Evolutionary conservation across 2,113 vertebrate genomes (phyloP).

Genomic region (Eubucco bourcierii): DNA sequence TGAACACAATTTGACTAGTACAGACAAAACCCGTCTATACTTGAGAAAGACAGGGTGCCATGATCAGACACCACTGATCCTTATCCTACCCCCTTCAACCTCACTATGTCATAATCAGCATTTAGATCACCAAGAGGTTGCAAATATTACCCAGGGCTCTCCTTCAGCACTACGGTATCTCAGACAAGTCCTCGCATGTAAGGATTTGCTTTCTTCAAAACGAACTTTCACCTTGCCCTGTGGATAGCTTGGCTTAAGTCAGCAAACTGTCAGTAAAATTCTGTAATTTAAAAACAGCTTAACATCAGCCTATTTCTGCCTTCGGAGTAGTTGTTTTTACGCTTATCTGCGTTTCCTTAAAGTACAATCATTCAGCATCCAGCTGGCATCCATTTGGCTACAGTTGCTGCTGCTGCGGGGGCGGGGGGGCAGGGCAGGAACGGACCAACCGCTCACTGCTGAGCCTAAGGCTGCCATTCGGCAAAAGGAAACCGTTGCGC

Average conservation of each 20-base stretch:
- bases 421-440: not conserved
- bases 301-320: not conserved
- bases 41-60: not conserved
- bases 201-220: not conserved
- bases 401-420: not conserved
- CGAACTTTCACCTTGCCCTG: not conserved
- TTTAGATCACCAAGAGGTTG: not conserved
- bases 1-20: not conserved
- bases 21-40: not conserved
- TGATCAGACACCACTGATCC: not conserved
- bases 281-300: not conserved
- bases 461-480: accelerated
- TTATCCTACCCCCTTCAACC: not conserved
- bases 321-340: not conserved
- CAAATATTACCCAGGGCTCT: not conserved
- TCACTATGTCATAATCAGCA: not conserved
- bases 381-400: not conserved
- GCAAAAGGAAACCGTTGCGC: not conserved
- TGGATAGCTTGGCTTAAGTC: not conserved
- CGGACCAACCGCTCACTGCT: not conserved
- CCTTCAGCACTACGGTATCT: not conserved
- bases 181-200: not conserved
- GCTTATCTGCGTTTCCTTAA: not conserved
- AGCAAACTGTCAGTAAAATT: not conserved
- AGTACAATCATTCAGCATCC: not conserved